Percentiles rank a stretch among this genome's conserved stretches.
Conservation (phyloP, 2,113 vertebrate species). For the Rhinolophus sinicus region DNA sequence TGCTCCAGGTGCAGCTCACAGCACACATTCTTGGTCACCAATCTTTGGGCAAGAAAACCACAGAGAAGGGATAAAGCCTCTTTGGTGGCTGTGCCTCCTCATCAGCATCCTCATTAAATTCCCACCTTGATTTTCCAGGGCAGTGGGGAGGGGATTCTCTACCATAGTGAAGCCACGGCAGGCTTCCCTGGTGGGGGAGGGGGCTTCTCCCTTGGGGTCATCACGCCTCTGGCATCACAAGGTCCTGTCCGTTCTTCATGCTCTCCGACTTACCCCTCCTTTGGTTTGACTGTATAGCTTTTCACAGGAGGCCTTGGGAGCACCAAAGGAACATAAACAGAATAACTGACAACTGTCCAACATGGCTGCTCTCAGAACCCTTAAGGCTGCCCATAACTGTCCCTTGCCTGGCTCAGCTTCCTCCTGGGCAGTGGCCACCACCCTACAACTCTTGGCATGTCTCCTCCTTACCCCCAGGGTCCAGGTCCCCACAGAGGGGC, state of each 20-base stretch:
- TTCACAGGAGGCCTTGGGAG: background rate
- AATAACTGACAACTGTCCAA: background rate
- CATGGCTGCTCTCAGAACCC: background rate
- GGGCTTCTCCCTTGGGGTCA: background rate
- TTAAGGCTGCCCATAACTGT: rapidly evolving
- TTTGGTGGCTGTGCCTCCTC: background rate
- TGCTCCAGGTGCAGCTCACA: rapidly evolving
- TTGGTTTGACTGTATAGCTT: background rate
- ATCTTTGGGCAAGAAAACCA: background rate
- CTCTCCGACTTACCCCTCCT: background rate
- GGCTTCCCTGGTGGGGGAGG: background rate
- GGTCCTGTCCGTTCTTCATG: background rate
- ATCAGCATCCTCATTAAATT: background rate
- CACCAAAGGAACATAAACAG: background rate
- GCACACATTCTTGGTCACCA: background rate
- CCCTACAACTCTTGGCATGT: background rate
- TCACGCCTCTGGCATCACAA: background rate
- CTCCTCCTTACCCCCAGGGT: no score
- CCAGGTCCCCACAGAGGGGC: background rate
- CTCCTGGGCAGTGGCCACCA: no score
- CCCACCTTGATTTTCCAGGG: background rate
- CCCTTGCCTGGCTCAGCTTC: background rate
- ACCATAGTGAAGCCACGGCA: rapidly evolving
- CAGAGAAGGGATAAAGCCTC: background rate
- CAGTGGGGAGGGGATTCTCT: background rate